Base-by-base conservation (phyloP, 2,113 vertebrate species). In the Phyllopteryx taeniolatus region DNA sequence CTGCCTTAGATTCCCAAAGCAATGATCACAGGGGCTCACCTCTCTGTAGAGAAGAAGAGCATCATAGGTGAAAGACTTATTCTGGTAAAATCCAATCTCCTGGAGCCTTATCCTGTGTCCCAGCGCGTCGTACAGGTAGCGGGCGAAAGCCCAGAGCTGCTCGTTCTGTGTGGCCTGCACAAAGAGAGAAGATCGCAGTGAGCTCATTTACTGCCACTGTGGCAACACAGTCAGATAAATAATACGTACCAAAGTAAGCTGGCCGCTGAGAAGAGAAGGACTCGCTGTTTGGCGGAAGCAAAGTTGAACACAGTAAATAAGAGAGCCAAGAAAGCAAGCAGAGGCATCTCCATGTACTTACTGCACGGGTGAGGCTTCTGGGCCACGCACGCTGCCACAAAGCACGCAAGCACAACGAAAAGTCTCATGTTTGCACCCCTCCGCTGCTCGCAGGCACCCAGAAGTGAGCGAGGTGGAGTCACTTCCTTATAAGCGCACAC, bases 1-100 rank as follows among this genome's bases (percentile, higher is more conserved):
- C 27, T 27, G 1, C 27, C 27, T 27, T 27, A 27, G 27, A 27
- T 27, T 27, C 27, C 27, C 27, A 27, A 27, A 27, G 27, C 27
- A 27, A 27, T 27, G 35, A 10, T 20, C 1, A 39, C 31, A 20
- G 6, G 6, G 8, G 8, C 62, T 64, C 74, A 94, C 93, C 91
- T 94, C 72, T 72, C 27, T 75, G 76, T n/a, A 94, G 35, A 89
- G 86, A 70, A 93, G 75, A 43, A 94, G 89, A 31, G 6, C 56
- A 1, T 94, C 89, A 0, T 35, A 7, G 14, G 70, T 68, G 70
- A 89, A 85, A 0, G 79, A 69, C 68, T 82, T 56, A 8, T 89
- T 92, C 0, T 87, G 10, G 1, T 79, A 71, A 0, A 0, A 6
- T 9, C 82, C 88, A 0, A 83, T 0, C 65, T 92, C 89, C 13